phyloP scores from a whole-genome alignment of 2,113 vertebrate species.

The Tamias sibiricus region DNA sequence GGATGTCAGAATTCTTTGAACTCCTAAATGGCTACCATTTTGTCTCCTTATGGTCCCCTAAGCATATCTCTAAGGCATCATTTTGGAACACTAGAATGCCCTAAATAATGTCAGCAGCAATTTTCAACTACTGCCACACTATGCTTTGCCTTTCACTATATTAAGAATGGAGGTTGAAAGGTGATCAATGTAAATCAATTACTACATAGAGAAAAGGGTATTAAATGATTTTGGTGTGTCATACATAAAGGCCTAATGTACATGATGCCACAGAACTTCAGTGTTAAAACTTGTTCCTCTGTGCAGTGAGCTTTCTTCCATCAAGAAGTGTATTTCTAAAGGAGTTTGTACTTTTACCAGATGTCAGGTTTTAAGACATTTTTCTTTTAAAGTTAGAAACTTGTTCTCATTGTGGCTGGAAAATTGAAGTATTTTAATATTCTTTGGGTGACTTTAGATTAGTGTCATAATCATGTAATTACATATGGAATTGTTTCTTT shows the following conservation, averaged over 20 bases:
- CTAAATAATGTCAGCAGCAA: slow-evolving; percentile 24
- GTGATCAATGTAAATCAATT: background rate
- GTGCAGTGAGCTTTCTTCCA: background rate
- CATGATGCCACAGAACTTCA: background rate
- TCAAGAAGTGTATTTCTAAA: background rate
- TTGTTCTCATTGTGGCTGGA: slow-evolving; percentile 23
- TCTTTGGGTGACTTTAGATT: slow-evolving; percentile 66
- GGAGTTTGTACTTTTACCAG: background rate
- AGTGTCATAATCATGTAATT: slow-evolving; percentile 72
- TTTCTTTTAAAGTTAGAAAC: slow-evolving; percentile 44
- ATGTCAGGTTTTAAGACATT: background rate
- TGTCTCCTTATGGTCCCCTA: background rate
- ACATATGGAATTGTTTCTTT: slow-evolving; percentile 69
- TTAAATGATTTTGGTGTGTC: background rate
- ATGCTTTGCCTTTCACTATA: background rate
- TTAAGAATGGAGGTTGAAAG: background rate
- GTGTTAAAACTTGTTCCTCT: background rate
- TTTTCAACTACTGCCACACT: background rate
- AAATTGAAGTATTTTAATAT: slow-evolving; percentile 35
- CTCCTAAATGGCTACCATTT: background rate
- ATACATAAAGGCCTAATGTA: background rate
- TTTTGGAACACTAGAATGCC: background rate
- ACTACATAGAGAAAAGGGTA: background rate
- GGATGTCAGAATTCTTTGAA: slow-evolving; percentile 3
- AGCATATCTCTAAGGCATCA: slow-evolving; percentile 31